Evolutionary conservation across 2,797 vertebrate genomes (phyloP).

Genomic region (Hirundo rustica): DNA sequence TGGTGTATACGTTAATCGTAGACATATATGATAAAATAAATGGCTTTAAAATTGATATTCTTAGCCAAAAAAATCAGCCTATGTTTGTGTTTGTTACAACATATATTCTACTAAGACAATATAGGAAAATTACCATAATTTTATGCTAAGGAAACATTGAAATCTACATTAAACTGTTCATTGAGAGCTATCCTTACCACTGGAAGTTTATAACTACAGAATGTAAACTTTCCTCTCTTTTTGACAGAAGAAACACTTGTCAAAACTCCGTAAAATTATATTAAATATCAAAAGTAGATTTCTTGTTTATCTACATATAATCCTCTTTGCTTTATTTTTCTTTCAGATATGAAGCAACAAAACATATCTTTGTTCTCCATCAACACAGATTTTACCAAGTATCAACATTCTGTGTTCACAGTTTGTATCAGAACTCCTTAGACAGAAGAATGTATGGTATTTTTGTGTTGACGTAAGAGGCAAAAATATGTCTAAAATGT

Average conservation of each 20-base stretch:
- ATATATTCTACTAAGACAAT: neutral
- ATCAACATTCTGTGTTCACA: neutral
- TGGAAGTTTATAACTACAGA: neutral
- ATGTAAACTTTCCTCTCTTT: neutral
- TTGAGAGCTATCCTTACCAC: neutral
- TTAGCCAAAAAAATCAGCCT: no score
- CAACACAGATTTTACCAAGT: neutral
- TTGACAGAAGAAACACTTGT: neutral
- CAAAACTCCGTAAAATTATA: neutral
- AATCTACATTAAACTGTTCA: neutral
- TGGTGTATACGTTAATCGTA: neutral
- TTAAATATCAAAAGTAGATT: neutral
- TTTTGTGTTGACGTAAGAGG: neutral
- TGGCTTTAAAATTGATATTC: neutral
- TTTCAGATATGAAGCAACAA: neutral
- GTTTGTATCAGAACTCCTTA: neutral
- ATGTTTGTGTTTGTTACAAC: neutral
- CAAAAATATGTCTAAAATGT: neutral
- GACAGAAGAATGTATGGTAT: neutral
- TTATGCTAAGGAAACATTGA: neutral
- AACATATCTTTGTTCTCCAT: neutral
- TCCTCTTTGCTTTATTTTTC: neutral
- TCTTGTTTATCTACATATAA: neutral
- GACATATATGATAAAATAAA: neutral
- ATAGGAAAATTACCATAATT: neutral